These are phyloP conservation scores for Orussus abietinus DNA, from an alignment of 1,140 invertebrate genomes.

Conservation along the genomic window DNA sequence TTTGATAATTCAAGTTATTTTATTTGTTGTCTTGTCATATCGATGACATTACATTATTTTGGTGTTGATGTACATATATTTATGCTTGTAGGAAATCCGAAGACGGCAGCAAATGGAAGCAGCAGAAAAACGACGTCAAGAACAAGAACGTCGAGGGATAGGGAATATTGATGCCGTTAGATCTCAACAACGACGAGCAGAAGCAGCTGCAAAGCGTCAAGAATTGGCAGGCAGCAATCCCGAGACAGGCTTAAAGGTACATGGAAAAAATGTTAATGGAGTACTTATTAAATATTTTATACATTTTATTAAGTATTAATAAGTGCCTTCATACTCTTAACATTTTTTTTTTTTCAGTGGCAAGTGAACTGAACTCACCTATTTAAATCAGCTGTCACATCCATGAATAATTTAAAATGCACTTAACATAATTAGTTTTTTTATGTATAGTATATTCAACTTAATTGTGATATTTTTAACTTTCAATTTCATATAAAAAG, in stretches of 20 bases:
- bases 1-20: neutral
- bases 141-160: conserved; percentile 53
- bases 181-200: conserved; percentile 44
- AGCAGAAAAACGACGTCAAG: conserved; percentile 51
- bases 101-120: conserved; percentile 54
- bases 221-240: conserved; percentile 20
- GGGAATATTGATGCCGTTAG: conserved; percentile 54
- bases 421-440: conserved; percentile 11
- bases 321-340: neutral
- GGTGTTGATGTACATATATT: neutral
- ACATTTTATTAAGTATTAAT: conserved; percentile 1
- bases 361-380: conserved; percentile 26
- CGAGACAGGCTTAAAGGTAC: conserved; percentile 3
- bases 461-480: conserved; percentile 14
- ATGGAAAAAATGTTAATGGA: conserved; percentile 1
- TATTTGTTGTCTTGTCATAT: neutral
- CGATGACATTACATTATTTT: neutral
- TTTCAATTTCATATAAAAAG: conserved; percentile 9
- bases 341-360: conserved; percentile 25
- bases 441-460: conserved; percentile 14
- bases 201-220: conserved; percentile 43
- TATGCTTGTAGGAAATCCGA: conserved; percentile 43
- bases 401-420: conserved; percentile 1
- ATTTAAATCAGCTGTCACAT: neutral
- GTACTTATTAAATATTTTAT: neutral